Conservation (phyloP, 2,888 invertebrate species). For the Ormyrus labotus region DNA sequence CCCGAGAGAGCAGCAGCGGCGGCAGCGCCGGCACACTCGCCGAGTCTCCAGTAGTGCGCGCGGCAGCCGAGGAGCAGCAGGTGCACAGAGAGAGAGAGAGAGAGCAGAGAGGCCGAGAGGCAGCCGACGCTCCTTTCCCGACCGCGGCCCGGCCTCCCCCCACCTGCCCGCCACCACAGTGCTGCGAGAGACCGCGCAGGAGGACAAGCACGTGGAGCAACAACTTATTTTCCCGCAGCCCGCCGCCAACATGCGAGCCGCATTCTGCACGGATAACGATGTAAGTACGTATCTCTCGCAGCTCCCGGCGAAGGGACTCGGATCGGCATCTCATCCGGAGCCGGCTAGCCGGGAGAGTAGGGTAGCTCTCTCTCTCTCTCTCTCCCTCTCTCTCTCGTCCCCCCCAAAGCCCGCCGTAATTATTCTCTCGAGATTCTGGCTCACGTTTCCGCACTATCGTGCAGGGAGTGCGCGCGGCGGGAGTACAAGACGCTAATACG, state of each 20-base stretch:
- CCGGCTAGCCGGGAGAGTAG: background rate
- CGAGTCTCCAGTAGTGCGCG: slow-evolving; percentile 75
- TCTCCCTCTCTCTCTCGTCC: background rate
- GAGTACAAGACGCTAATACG: slow-evolving; percentile 52
- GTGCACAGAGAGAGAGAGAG: slow-evolving; percentile 11
- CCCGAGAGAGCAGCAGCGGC: slow-evolving; percentile 59
- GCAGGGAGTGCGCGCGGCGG: background rate
- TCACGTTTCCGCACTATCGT: slow-evolving; percentile 57
- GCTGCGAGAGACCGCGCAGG: slow-evolving; percentile 48
- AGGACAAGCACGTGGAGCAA: slow-evolving; percentile 53
- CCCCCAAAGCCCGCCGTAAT: slow-evolving; percentile 43
- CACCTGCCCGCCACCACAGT: slow-evolving; percentile 32
- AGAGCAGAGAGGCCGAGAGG: background rate
- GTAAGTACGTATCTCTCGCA: slow-evolving; percentile 64
- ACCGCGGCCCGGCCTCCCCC: background rate
- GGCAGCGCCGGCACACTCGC: slow-evolving; percentile 67
- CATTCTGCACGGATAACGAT: slow-evolving; percentile 70
- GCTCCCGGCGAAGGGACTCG: background rate
- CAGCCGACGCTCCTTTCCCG: background rate
- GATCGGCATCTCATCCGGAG: too few relatives aligned
- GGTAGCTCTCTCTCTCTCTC: background rate
- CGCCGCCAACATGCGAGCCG: slow-evolving; percentile 65
- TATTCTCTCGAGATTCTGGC: slow-evolving; percentile 58
- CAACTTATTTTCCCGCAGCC: slow-evolving; percentile 25
- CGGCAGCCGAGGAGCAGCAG: slow-evolving; percentile 60